Evolutionary conservation across 2,797 vertebrate genomes (phyloP).

Genomic region (Hyperoplus immaculatus): DNA sequence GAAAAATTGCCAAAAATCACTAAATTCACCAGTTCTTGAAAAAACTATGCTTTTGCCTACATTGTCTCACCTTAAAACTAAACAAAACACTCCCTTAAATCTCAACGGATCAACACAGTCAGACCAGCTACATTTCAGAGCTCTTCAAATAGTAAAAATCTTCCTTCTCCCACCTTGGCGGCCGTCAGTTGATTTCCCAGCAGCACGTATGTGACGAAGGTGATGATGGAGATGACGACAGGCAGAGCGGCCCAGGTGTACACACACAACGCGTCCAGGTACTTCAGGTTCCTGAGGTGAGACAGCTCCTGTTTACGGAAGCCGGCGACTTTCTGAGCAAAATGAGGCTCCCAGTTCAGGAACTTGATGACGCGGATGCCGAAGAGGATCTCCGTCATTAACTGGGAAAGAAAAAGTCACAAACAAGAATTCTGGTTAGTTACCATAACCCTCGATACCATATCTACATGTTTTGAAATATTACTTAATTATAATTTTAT

Average conservation of each 20-base stretch:
- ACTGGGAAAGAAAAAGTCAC: conserved; percentile 72
- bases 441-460: not conserved
- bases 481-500: not conserved
- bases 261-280: conserved; percentile 95
- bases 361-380: conserved; percentile 97
- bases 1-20: too few species aligned
- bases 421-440: not conserved
- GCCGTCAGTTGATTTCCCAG: conserved; percentile 94
- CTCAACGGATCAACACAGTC: not conserved
- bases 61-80: not conserved
- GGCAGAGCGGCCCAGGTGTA: conserved; percentile 97
- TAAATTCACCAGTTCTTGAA: too few species aligned
- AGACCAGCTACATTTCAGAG: not conserved
- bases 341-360: conserved; percentile 93
- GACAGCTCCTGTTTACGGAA: conserved; percentile 88
- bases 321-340: conserved; percentile 84
- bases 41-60: too few species aligned
- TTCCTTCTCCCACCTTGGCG: conserved; percentile 87
- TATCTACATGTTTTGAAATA: not conserved
- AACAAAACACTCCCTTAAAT: not conserved
- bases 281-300: conserved; percentile 88
- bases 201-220: conserved; percentile 93
- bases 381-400: conserved; percentile 93
- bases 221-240: conserved; percentile 93
- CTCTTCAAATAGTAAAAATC: not conserved